phyloP scores from a whole-genome alignment of 1,140 invertebrate species.

The Micrasema longulum region DNA sequence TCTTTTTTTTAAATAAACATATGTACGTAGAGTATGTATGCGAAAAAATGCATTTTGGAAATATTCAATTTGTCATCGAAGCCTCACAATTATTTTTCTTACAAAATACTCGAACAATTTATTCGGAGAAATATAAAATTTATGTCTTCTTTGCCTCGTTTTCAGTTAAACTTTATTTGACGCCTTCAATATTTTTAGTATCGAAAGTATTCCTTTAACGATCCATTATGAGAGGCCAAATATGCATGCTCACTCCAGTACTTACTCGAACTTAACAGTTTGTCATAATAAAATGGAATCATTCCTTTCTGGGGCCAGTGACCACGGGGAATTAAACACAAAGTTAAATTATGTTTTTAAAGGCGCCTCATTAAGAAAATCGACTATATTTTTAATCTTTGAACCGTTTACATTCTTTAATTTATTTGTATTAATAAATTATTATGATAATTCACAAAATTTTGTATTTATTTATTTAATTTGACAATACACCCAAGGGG shows the following conservation, averaged over 20 bases:
- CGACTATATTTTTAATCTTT: too few species aligned
- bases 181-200: slow-evolving; percentile 51
- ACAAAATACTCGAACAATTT: slow-evolving; percentile 18
- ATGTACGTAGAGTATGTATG: too few species aligned
- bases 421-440: too few species aligned
- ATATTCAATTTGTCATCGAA: too few species aligned
- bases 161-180: slow-evolving; percentile 46
- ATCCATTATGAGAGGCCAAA: slow-evolving; percentile 46
- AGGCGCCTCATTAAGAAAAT: too few species aligned
- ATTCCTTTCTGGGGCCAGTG: slow-evolving; percentile 19
- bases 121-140: slow-evolving; percentile 29
- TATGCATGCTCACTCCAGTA: slow-evolving; percentile 33
- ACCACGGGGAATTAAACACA: slow-evolving; percentile 6
- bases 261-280: slow-evolving; percentile 26
- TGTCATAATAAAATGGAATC: slow-evolving; percentile 21
- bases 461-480: too few species aligned
- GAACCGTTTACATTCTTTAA: too few species aligned
- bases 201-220: slow-evolving; percentile 48
- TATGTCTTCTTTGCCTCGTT: slow-evolving; percentile 37
- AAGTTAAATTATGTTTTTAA: slow-evolving; percentile 1
- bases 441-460: too few species aligned
- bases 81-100: background rate
- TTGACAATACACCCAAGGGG: too few species aligned
- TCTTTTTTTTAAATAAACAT: too few species aligned
- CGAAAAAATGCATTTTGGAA: too few species aligned